phyloP scores from a whole-genome alignment of 2,888 invertebrate species.

The Caenorhabditis imperialis region DNA sequence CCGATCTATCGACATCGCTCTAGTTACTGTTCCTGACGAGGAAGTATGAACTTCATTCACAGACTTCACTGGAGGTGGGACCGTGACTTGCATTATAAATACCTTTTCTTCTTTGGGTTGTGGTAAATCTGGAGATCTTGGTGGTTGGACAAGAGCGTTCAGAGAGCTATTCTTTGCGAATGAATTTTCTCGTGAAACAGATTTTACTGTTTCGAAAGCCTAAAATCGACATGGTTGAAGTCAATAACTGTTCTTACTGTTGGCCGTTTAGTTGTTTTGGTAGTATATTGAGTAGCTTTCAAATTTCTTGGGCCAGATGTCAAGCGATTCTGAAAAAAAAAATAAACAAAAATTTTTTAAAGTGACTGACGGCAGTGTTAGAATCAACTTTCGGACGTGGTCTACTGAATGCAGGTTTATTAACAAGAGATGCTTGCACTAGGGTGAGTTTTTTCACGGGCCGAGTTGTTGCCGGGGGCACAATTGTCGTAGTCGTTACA shows the following conservation, averaged over 20 bases:
- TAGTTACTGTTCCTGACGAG: no score
- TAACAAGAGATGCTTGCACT: no score
- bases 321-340: slow-evolving; percentile 20
- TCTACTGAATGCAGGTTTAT: slow-evolving; percentile 55
- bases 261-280: slow-evolving; percentile 14
- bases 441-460: no score
- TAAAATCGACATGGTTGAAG: background rate
- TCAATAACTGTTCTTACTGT: background rate
- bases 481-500: slow-evolving; percentile 17
- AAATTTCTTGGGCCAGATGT: slow-evolving; percentile 4
- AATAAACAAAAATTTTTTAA: background rate
- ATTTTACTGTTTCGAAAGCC: slow-evolving; percentile 10
- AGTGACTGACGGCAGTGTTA: slow-evolving; percentile 20
- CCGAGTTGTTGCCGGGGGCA: slow-evolving; percentile 14
- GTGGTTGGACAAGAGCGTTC: slow-evolving; percentile 53
- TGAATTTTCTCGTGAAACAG: background rate
- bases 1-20: no score
- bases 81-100: slow-evolving; percentile 61
- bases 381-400: slow-evolving; percentile 52
- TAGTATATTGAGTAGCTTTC: background rate
- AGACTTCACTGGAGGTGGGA: slow-evolving; percentile 41
- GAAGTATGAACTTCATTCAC: slow-evolving; percentile 3
- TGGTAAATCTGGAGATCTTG: slow-evolving; percentile 28
- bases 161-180: no score
- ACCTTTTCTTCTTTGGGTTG: slow-evolving; percentile 54